Conservation (phyloP, 2,797 vertebrate species). For the Parambassis ranga region DNA sequence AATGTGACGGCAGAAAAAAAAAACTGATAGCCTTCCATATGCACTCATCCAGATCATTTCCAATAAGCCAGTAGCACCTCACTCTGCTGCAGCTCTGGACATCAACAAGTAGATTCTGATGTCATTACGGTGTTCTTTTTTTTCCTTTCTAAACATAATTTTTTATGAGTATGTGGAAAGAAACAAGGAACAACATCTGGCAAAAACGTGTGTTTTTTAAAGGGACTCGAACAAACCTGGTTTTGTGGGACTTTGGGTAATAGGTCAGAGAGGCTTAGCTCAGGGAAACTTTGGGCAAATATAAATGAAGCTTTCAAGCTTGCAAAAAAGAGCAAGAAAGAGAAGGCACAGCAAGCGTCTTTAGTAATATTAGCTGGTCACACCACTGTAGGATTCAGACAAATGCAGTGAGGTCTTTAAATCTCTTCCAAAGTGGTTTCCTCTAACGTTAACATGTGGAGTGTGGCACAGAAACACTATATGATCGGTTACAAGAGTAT, state of each 20-base stretch:
- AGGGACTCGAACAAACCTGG: slow-evolving; percentile 74
- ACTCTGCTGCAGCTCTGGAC: slow-evolving; percentile 38
- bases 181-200: slow-evolving; percentile 76
- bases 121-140: slow-evolving; percentile 49
- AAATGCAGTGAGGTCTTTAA: slow-evolving; percentile 5
- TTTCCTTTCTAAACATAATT: slow-evolving; percentile 48
- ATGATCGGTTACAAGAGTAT: not conserved
- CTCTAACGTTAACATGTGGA: slow-evolving; percentile 9
- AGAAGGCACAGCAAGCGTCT: slow-evolving; percentile 29
- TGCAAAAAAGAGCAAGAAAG: slow-evolving; percentile 25
- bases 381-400: slow-evolving; percentile 29
- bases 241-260: slow-evolving; percentile 80
- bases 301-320: slow-evolving; percentile 68
- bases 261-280: slow-evolving; percentile 79
- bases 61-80: slow-evolving; percentile 2
- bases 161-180: slow-evolving; percentile 76
- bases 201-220: slow-evolving; percentile 64
- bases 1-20: not conserved
- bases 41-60: slow-evolving; percentile 25
- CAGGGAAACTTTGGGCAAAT: slow-evolving; percentile 80
- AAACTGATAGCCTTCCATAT: slow-evolving; percentile 5
- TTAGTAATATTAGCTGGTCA: slow-evolving; percentile 23
- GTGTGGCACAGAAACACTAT: not conserved
- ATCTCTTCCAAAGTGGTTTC: slow-evolving; percentile 21
- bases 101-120: slow-evolving; percentile 59